Conservation (phyloP, 2,888 invertebrate species). For the Apotomis betuletana region DNA sequence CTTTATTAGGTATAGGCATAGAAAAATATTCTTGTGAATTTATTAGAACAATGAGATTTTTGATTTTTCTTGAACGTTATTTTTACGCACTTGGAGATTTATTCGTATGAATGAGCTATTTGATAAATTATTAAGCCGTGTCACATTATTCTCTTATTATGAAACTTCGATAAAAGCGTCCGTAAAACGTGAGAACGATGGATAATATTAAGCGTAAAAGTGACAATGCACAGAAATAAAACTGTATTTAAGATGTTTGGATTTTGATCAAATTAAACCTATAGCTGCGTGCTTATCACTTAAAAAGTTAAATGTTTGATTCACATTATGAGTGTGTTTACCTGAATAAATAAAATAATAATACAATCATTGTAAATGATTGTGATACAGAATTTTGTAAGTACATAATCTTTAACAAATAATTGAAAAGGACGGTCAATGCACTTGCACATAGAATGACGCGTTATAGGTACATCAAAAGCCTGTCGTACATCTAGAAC, state of each 20-base stretch:
- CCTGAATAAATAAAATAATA: too few relatives aligned
- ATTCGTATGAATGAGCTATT: neutral
- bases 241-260: neutral
- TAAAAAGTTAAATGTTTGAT: too few relatives aligned
- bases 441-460: too few relatives aligned
- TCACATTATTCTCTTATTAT: conserved; percentile 13
- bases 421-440: too few relatives aligned
- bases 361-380: too few relatives aligned
- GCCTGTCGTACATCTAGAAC: too few relatives aligned
- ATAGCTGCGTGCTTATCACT: too few relatives aligned
- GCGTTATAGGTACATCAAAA: too few relatives aligned
- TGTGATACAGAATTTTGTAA: too few relatives aligned
- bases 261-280: too few relatives aligned
- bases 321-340: too few relatives aligned
- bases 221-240: neutral
- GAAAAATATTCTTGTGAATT: neutral
- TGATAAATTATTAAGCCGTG: neutral
- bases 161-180: conserved; percentile 35
- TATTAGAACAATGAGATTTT: neutral
- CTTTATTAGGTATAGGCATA: neutral
- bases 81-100: neutral
- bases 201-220: conserved; percentile 3
- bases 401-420: too few relatives aligned
- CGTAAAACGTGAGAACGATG: conserved; percentile 16
- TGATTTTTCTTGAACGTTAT: neutral